A percentile compares a stretch with the other conserved stretches of the same genome.
These are phyloP conservation scores for Sinhomidia bicolor DNA, from an alignment of 2,888 invertebrate genomes.

Conservation along the genomic window DNA sequence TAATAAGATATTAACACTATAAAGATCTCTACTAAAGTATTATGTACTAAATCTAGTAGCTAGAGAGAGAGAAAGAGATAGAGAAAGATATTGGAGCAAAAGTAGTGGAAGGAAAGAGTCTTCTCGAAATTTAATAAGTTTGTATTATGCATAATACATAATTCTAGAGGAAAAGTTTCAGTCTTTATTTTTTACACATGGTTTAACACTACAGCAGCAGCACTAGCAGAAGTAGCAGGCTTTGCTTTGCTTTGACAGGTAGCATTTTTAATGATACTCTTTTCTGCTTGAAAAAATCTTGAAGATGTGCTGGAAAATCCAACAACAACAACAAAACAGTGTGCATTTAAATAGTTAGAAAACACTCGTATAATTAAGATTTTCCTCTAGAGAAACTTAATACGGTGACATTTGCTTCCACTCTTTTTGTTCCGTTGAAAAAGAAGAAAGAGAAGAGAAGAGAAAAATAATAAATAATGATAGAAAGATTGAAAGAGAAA, in stretches of 20 bases:
- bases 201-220: not conserved
- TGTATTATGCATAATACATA: not conserved
- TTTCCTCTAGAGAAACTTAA: no score
- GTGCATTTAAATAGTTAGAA: not conserved
- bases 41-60: not conserved
- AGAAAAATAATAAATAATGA: constrained; percentile 30
- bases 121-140: not conserved
- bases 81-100: constrained; percentile 13
- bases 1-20: constrained; percentile 1
- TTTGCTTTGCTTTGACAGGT: not conserved
- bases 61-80: not conserved
- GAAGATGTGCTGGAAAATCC: not conserved
- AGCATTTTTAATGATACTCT: not conserved
- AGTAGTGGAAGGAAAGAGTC: constrained; percentile 21
- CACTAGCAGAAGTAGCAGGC: no score
- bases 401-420: constrained; percentile 1
- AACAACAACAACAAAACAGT: constrained; percentile 17
- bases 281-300: not conserved
- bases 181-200: not conserved
- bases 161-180: not conserved
- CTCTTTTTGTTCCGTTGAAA: constrained; percentile 5
- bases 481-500: constrained; percentile 34
- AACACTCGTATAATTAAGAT: not conserved
- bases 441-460: constrained; percentile 14
- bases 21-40: not conserved